These are phyloP conservation scores for Chascanopsetta lugubris DNA, from an alignment of 2,113 vertebrate species.

Conservation along the genomic window DNA sequence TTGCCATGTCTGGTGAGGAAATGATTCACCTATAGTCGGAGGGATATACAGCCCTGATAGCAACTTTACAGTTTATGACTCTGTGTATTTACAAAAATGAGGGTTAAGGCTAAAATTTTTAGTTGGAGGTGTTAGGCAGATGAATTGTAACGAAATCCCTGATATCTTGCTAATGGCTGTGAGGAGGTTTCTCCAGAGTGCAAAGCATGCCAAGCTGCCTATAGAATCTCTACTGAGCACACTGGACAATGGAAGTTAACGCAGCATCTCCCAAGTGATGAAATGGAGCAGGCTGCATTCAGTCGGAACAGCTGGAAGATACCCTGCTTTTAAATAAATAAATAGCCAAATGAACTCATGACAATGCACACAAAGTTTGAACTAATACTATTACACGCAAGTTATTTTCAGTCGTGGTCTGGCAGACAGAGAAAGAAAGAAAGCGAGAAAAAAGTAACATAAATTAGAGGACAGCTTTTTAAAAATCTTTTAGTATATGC, in stretches of 20 bases:
- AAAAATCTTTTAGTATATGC: slow-evolving; percentile 44
- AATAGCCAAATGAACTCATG: slow-evolving; percentile 62
- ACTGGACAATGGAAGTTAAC: slow-evolving; percentile 56
- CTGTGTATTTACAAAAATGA: slow-evolving; percentile 68
- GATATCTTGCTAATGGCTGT: slow-evolving; percentile 82
- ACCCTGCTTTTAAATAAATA: slow-evolving; percentile 75
- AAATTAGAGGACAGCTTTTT: slow-evolving; percentile 44
- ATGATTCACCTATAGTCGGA: slow-evolving; percentile 57
- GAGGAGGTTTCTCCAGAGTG: slow-evolving; percentile 74
- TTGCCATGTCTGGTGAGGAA: slow-evolving; percentile 54
- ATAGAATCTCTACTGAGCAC: slow-evolving; percentile 60
- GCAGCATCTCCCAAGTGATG: slow-evolving; percentile 43
- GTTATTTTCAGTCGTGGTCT: slow-evolving; percentile 40
- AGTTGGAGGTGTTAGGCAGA: slow-evolving; percentile 76
- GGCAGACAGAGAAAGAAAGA: too few relatives aligned
- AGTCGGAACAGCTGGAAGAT: slow-evolving; percentile 63
- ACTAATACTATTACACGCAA: slow-evolving; percentile 46
- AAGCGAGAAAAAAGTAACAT: slow-evolving; percentile 34
- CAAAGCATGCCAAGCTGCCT: slow-evolving; percentile 79
- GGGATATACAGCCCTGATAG: slow-evolving; percentile 72
- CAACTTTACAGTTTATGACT: slow-evolving; percentile 72
- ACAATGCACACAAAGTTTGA: slow-evolving; percentile 51
- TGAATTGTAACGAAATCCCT: slow-evolving; percentile 82
- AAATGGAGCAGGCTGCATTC: slow-evolving; percentile 58
- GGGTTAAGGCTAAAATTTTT: slow-evolving; percentile 82